phyloP scores from a whole-genome alignment of 2,888 invertebrate genomes.

The Mesorhabditis sp. region DNA sequence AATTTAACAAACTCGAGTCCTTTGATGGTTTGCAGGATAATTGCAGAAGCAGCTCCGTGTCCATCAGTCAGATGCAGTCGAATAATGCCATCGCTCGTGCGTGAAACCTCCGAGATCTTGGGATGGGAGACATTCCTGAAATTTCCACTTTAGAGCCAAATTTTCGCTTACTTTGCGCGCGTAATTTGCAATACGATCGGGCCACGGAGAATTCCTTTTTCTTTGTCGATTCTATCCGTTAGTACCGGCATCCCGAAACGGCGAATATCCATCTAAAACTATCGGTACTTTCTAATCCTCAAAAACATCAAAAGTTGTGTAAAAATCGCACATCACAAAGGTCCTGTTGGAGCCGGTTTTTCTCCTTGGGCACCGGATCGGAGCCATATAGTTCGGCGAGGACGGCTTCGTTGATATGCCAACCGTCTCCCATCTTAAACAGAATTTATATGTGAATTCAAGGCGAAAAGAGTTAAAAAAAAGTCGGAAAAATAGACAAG shows the following conservation, averaged over 20 bases:
- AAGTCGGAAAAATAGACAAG: too few relatives aligned
- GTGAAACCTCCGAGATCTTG: neutral
- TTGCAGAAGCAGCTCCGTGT: neutral
- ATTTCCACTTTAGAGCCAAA: neutral
- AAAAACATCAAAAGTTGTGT: neutral
- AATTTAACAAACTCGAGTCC: neutral
- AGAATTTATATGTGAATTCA: too few relatives aligned
- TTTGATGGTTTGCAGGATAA: neutral
- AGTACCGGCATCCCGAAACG: neutral
- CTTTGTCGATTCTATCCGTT: neutral
- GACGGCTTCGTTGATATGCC: neutral
- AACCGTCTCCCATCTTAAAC: neutral
- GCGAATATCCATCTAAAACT: neutral
- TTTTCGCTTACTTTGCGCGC: neutral
- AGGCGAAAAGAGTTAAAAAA: too few relatives aligned
- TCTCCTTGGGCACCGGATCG: neutral
- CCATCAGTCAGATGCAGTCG: conserved; percentile 6
- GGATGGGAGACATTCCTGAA: conserved; percentile 6
- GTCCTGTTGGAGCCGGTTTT: neutral
- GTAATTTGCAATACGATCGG: conserved; percentile 6
- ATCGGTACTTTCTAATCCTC: neutral
- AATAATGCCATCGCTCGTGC: neutral
- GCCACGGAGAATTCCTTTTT: neutral
- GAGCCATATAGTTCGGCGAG: neutral
- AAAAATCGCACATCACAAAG: neutral